Base-by-base conservation (phyloP, 2,888 invertebrate genomes). In the Idaea aversata region DNA sequence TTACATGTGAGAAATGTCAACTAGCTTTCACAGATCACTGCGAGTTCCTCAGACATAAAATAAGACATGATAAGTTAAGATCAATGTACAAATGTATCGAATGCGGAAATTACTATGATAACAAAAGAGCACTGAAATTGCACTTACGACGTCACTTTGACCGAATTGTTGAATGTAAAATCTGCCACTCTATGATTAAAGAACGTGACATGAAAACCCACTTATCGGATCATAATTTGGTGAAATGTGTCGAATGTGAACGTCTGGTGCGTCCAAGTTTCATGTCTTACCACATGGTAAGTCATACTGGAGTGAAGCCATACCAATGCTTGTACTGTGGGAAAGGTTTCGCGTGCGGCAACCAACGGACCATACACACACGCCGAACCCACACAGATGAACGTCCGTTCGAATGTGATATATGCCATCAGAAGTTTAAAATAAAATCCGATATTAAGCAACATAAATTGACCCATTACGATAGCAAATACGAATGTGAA, bases 21-120 rank as follows among this genome's bases (percentile, higher is more conserved):
- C 13, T 25, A 16, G 59, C 59, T 13, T 59, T 59, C 57, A 62
- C 57, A 47, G 38, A 38, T 15, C 62, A 62, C 57, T 57, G 34
- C 47, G 57, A 47, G 3, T 59, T 25, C 10, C 34, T 59, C 5
- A 5, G 10, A 59, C 59, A 59, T 5, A 34, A 59, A 59, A 15
- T 59, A 6, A 59, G 3, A 13, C 59, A 59, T 16, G 34, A 5
- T 25, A 25, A 25, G 25, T 34, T 25, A 0, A 7, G 5, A 5
- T 25, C 16, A 16, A 1, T 4, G 15, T 59, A 59, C 59, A 16
- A 34, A 16, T 59, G 59, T 16, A 7, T 59, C 6, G 59, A 59
- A 25, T 59, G 59, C 34, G 34, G 10, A 10, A 25, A 34, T 5
- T 59, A 16, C 13, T 59, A 25, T 25, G 25, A 25, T 25, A 59